Base-by-base conservation (phyloP, 2,888 invertebrate genomes). In the Herminia tarsipennalis region DNA sequence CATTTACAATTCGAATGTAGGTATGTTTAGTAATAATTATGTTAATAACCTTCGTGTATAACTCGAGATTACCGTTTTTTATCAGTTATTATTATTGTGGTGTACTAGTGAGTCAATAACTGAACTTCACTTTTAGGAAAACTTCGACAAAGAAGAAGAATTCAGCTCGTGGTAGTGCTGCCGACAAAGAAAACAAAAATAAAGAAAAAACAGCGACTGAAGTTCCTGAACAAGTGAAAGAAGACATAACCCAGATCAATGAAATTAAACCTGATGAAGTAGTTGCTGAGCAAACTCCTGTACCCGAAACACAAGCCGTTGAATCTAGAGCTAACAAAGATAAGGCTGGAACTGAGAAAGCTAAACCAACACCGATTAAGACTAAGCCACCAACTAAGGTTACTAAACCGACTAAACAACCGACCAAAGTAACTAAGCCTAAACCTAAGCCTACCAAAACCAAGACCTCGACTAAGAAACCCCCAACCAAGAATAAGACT, bases 121-220 rank as follows among this genome's bases (percentile, higher is more conserved):
- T 25, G 14, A 12, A 47, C 41, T 38, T 66, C 30, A 33, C 42
- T 69, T 76, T 54, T 65, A 91, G 91, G 66, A 91, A 89, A 82
- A 64, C 74, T 16, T 56, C 86, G 5, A 78, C 66, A 35, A 86
- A 81, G 50, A 92, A 87, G 69, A 92, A 92, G 74, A 90, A 82
- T 56, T 77, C 75, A 1, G 80, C 77, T 14, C 86, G 89, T 5
- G 75, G 81, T 36, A 38, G 59, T 64, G 21, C 10, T 16, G 30
- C 16, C 18, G 73, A 73, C 8, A 25, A 18, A 8, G 74, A 70
- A 47, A 73, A 56, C n/a, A 75, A 70, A 47, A 73, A 56, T n/a
- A 75, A 74, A 51, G 76, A 75, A 41, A 70, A 73, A 46, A 40
- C 62, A 5, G 56, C 67, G 28, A 52, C 78, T 0, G 78, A 81